Conservation (phyloP, 2,888 invertebrate species). For the Siphlonurus alternatus region DNA sequence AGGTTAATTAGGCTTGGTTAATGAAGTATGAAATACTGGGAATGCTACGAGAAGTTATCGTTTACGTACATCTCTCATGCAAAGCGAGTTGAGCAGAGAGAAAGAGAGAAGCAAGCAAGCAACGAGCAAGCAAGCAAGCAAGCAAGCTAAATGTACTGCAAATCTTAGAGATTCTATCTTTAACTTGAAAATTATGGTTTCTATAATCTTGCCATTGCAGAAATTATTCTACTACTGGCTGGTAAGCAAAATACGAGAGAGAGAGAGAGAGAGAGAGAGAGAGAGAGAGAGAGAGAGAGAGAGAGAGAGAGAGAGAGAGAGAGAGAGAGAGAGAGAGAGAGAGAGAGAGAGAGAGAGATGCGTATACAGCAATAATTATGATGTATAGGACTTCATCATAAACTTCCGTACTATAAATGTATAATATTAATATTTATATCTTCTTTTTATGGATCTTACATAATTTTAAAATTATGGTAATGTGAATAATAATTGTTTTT, state of each 20-base stretch:
- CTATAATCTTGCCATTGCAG: not conserved
- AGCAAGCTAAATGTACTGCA: not conserved
- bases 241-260: not conserved
- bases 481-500: too few species aligned
- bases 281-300: constrained; percentile 1
- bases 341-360: constrained; percentile 1
- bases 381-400: too few species aligned
- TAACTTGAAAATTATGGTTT: not conserved
- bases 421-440: too few species aligned
- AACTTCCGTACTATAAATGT: too few species aligned
- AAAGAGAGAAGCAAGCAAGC: not conserved
- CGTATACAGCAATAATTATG: not conserved
- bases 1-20: constrained; percentile 2
- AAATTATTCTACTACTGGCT: not conserved
- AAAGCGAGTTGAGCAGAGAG: too few species aligned
- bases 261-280: constrained; percentile 1
- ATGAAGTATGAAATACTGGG: constrained; percentile 3
- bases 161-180: not conserved
- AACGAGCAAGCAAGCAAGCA: not conserved
- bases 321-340: constrained; percentile 2
- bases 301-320: constrained; percentile 2
- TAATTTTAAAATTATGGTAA: too few species aligned
- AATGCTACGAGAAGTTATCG: not conserved
- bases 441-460: too few species aligned
- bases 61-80: not conserved